Conservation (phyloP, 2,797 vertebrate species). For the Silurus aristotelis region DNA sequence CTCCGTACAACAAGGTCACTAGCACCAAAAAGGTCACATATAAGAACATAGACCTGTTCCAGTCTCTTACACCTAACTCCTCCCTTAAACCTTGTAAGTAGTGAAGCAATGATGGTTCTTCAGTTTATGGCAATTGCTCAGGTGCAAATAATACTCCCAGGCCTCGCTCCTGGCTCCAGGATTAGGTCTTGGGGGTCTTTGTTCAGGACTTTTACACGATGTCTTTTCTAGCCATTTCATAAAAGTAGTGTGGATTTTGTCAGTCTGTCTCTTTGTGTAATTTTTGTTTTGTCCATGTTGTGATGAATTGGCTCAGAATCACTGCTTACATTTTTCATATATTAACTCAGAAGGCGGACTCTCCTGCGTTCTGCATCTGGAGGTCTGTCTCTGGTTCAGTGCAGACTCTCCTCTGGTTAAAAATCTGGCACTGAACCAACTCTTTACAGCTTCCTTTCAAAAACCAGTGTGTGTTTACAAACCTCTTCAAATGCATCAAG, state of each 20-base stretch:
- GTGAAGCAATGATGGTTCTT: neutral
- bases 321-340: neutral
- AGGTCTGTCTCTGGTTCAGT: neutral
- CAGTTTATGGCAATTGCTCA: neutral
- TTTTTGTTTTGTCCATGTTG: too few species aligned
- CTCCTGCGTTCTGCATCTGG: slow-evolving; percentile 7
- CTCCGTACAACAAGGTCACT: neutral
- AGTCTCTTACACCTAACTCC: neutral
- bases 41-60: neutral
- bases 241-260: neutral
- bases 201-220: neutral
- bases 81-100: too few species aligned
- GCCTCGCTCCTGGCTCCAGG: neutral
- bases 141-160: neutral
- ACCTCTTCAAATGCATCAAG: neutral
- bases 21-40: neutral
- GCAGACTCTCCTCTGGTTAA: slow-evolving; percentile 14
- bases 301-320: neutral
- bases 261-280: neutral
- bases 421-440: neutral
- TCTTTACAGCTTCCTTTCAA: slow-evolving; percentile 21
- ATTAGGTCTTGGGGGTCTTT: neutral
- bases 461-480: slow-evolving; percentile 25
- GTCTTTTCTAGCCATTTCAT: too few species aligned
- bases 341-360: slow-evolving; percentile 16